A percentile compares a stretch with the other conserved stretches of the same genome.
Evolutionary conservation across 2,113 vertebrate species (phyloP).

Genomic region (Eira barbara): DNA sequence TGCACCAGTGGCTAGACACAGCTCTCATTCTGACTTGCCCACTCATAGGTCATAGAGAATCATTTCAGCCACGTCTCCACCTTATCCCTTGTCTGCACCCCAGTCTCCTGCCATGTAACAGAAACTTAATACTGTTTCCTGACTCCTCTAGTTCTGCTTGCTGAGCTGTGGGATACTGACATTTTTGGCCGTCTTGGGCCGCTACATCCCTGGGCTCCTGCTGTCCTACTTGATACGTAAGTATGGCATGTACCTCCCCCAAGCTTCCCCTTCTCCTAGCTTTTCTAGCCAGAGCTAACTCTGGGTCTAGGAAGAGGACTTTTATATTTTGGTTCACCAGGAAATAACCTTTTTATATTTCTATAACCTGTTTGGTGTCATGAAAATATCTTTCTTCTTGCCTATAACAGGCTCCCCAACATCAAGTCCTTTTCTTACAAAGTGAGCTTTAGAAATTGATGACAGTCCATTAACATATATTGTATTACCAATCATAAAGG

Average conservation of each 20-base stretch:
- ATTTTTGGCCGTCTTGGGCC: slow-evolving; percentile 91
- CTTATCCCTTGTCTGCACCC: not conserved
- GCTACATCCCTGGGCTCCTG: slow-evolving; percentile 91
- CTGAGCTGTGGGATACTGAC: slow-evolving; percentile 90
- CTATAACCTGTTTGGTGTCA: not conserved
- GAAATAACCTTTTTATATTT: slow-evolving; percentile 5
- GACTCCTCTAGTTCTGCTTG: slow-evolving; percentile 91
- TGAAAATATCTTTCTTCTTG: slow-evolving; percentile 25
- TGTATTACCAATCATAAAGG: not conserved
- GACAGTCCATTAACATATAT: not conserved
- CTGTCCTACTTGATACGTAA: slow-evolving; percentile 94
- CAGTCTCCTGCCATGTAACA: not conserved
- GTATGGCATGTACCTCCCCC: slow-evolving; percentile 72
- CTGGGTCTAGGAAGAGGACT: not conserved
- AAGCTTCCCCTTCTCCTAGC: not conserved
- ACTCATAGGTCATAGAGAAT: not conserved
- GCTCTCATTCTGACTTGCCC: not conserved
- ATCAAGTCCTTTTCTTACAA: not conserved
- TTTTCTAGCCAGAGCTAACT: not conserved
- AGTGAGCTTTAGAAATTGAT: not conserved
- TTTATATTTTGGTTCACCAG: not conserved
- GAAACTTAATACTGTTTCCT: slow-evolving; percentile 63
- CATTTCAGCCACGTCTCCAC: not conserved
- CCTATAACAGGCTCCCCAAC: not conserved
- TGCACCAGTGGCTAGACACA: not conserved